Evolutionary conservation across 2,888 invertebrate genomes (phyloP), one percentile per base, ranked within the genome.

Genomic region (Drosophila koepferae): DNA sequence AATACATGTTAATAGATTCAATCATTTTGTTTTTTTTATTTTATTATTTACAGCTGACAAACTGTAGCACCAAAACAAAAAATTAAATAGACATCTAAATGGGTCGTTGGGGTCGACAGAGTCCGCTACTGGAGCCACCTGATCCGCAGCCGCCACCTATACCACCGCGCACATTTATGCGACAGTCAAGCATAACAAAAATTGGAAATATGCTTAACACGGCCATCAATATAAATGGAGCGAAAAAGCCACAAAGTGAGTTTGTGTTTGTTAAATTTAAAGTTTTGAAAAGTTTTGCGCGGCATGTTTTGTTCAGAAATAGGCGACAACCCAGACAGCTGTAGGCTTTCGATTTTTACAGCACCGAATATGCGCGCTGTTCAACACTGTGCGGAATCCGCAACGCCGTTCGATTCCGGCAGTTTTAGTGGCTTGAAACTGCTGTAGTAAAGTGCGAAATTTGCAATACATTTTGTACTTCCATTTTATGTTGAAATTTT

Each of bases 161-260:
- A 41, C 92, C 92, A 23, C 92, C 92, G 2, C 89, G 91, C 46
- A 86, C 91, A 59, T 92, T 95, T 91, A 95, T 94, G 92, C 94
- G 95, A 74, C 95, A 95, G 90, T 94, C 95, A 75, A 95, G 95
- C 92, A 94, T 95, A 91, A 95, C 95, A 63, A 94, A 94, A 92
- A 94, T 95, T 76, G 95, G 95, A 46, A 94, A 94, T 82, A 95
- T 95, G 93, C 94, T 95, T 81, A 95, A 95, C 87, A 94, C 94
- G 46, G 94, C 95, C 62, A 94, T 95, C 78, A 95, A 94, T 91
- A 92, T 92, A 23, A 92, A 92, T 56, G 91, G 91, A 62, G 74
- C 90, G 10, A 92, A 92, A 54, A 92, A 89, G 71, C 81, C 86
- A 23, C 81, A 81, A 74, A 89, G 92, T 92, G 59, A 92, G 92